Percentiles rank a stretch among this genome's conserved stretches.
phyloP scores from a whole-genome alignment of 92 coral and sea anemone species.

The Scolanthus callimorphus region DNA sequence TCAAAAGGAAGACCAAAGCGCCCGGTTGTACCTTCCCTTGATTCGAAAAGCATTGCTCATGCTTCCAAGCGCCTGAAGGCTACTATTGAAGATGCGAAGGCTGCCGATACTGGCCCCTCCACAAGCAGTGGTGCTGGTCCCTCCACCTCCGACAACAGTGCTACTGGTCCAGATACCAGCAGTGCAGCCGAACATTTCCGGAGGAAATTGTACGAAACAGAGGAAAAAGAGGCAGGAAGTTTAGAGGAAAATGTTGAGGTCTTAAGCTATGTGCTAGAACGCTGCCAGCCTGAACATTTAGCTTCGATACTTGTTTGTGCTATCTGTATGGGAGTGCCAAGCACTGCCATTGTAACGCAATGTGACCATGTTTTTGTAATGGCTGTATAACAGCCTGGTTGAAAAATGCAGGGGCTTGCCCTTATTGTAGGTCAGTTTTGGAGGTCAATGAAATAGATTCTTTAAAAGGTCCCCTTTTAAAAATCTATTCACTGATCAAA shows the following conservation, averaged over 20 bases:
- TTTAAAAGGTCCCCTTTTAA: slow-evolving; percentile 8
- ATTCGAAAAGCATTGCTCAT: too few relatives aligned
- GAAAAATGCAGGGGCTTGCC: background rate
- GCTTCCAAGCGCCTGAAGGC: too few relatives aligned
- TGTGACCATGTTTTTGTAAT: background rate
- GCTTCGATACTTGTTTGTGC: background rate
- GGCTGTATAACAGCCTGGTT: slow-evolving; percentile 1
- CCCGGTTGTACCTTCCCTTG: too few relatives aligned
- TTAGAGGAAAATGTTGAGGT: background rate
- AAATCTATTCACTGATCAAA: slow-evolving; percentile 5
- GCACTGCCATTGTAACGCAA: background rate
- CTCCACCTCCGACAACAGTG: too few relatives aligned
- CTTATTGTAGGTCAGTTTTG: background rate
- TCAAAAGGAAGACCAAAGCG: too few relatives aligned
- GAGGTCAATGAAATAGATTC: background rate
- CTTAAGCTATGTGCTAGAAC: background rate
- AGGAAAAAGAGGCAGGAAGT: background rate
- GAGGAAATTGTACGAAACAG: background rate
- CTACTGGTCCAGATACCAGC: background rate
- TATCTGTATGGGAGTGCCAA: background rate
- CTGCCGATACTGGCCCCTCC: too few relatives aligned
- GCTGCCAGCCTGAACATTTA: background rate
- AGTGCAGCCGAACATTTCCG: background rate
- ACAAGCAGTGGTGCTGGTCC: too few relatives aligned
- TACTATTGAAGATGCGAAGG: too few relatives aligned